These are phyloP conservation scores for Crematogaster levior DNA, from an alignment of 2,888 invertebrate genomes.

Conservation along the genomic window DNA sequence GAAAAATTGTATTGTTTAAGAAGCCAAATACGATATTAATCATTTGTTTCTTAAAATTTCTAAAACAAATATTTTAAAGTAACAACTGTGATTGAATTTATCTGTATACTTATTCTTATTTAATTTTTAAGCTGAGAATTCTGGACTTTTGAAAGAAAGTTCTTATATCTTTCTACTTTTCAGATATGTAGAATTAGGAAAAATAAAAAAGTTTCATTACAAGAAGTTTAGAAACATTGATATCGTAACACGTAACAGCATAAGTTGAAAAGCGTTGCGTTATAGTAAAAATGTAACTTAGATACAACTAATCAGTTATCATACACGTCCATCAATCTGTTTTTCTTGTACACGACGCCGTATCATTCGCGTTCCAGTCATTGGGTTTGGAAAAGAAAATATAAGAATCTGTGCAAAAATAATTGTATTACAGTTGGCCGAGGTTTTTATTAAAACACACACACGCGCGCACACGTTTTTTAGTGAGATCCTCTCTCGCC, in stretches of 20 bases:
- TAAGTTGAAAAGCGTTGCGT: background rate
- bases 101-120: background rate
- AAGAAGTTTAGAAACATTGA: background rate
- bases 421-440: background rate
- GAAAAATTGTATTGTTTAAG: background rate
- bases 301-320: background rate
- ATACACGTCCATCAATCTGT: background rate
- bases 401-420: background rate
- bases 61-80: background rate
- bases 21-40: background rate
- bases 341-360: background rate
- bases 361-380: background rate
- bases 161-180: background rate
- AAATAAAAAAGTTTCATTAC: background rate
- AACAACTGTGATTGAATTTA: background rate
- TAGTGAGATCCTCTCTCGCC: too few relatives aligned
- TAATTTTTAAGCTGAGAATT: background rate
- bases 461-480: too few relatives aligned
- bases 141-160: background rate
- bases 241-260: background rate
- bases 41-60: background rate
- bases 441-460: background rate
- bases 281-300: background rate
- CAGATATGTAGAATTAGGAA: background rate
- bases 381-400: background rate